Conservation (phyloP, 2,888 invertebrate genomes). For the Glyphotaelius pellucidus region DNA sequence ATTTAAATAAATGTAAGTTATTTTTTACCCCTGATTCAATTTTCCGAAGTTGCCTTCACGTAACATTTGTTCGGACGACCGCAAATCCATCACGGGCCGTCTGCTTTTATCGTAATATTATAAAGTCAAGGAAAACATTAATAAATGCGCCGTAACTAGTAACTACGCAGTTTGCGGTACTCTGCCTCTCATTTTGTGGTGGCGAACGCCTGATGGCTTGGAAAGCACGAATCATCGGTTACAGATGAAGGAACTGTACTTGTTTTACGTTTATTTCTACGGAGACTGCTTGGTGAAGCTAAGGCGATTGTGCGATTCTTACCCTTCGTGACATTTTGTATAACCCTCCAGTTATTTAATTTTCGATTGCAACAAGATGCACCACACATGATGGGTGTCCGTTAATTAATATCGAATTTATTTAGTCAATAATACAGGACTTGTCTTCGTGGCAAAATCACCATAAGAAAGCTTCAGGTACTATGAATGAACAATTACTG, state of each 20-base stretch:
- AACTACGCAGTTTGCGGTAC: neutral
- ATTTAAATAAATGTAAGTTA: neutral
- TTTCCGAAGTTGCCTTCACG: neutral
- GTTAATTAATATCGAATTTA: no score
- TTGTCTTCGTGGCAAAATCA: no score
- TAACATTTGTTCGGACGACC: neutral
- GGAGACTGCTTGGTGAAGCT: neutral
- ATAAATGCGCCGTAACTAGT: conserved; percentile 2
- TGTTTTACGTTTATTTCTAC: neutral
- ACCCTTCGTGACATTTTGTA: neutral
- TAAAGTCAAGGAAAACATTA: neutral
- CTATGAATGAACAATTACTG: no score
- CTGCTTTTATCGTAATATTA: neutral
- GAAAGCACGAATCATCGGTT: conserved; percentile 6
- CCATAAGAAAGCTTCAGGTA: no score
- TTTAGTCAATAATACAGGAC: no score
- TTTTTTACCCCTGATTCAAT: neutral
- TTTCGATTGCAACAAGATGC: neutral
- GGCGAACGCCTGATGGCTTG: neutral
- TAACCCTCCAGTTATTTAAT: neutral
- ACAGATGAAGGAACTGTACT: neutral
- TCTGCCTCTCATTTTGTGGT: conserved; percentile 20
- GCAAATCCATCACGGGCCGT: neutral
- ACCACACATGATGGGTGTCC: no score
- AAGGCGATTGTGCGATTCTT: neutral